Conservation (phyloP, 2,888 invertebrate species). For the Linyphia triangularis region DNA sequence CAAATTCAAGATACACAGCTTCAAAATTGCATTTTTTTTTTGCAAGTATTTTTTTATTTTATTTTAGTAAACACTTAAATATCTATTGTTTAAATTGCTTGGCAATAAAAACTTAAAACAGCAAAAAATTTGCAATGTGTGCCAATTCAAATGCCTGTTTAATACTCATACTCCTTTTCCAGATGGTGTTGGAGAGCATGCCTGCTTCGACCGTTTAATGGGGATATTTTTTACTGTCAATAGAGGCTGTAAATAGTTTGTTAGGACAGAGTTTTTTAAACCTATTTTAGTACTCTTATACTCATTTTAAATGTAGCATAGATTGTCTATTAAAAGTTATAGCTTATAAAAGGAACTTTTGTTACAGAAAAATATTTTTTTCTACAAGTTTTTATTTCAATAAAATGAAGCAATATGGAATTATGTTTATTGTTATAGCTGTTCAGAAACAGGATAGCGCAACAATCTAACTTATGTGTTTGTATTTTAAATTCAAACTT, state of each 20-base stretch:
- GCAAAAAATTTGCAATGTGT: neutral
- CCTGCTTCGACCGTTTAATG: conserved; percentile 72
- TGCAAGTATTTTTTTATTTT: too few species aligned
- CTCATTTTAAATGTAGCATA: neutral
- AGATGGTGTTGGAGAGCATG: conserved; percentile 73
- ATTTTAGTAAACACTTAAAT: too few species aligned
- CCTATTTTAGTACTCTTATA: conserved; percentile 11
- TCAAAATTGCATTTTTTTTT: neutral
- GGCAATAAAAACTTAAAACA: neutral
- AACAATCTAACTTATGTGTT: too few species aligned
- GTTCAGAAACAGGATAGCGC: too few species aligned
- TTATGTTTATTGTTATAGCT: too few species aligned
- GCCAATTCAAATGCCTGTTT: neutral
- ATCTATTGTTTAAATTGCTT: too few species aligned
- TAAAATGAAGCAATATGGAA: too few species aligned
- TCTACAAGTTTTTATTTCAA: too few species aligned
- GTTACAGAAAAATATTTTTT: too few species aligned
- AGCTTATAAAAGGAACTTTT: neutral
- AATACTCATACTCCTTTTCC: neutral
- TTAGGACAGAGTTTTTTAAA: conserved; percentile 20
- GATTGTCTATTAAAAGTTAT: neutral
- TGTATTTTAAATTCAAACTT: too few species aligned
- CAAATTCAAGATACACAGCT: neutral
- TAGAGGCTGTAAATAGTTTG: conserved; percentile 30
- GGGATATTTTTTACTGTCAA: neutral